Evolutionary conservation across 2,797 vertebrate species (phyloP), one percentile per base, ranked within the genome.

Genomic region (Halcyon smyrnensis): DNA sequence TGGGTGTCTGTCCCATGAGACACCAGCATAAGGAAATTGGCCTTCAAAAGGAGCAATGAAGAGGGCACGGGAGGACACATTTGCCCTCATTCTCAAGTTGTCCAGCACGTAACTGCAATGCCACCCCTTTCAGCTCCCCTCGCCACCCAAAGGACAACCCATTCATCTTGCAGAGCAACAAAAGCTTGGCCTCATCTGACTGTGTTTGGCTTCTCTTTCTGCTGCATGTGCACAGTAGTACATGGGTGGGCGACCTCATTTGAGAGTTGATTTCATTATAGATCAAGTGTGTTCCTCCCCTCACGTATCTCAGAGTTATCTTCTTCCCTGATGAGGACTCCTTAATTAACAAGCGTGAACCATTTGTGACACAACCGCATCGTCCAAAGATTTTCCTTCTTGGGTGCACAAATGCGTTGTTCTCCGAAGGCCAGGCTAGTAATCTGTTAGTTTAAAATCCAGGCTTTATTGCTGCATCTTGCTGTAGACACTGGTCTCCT

Each of bases 221-320:
- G 3, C 59, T 94, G 83, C 4, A 3, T n/a, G 34, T 48, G 59
- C 89, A 41, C 70, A 54, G 76, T 36, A 36, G 36, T 36, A 77
- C 63, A 5, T 87, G 91, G 94, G 93, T 95, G 91, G 94, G 84
- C 71, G 45, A 91, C 90, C 95, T 97, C 93, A 89, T 96, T 92
- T 84, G 90, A 37, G 74, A 90, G 81, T 28, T 94, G 86, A 93
- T 96, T 93, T 92, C 93, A 92, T 96, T 95, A 77, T 2, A 95
- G 93, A 95, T 95, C 83, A 46, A n/a, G 23, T 39, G 39, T 71
- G 85, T 94, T 84, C 86, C 94, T 89, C 90, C 90, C 70, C 56
- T 87, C 69, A 7, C 8, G 1, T 87, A 87, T 75, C 80, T 75
- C 63, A 16, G 25, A 50, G 68, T 95, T 91, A 90, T 90, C 80